Conservation (phyloP, 1,140 invertebrate genomes). For the Habropoda laboriosa region DNA sequence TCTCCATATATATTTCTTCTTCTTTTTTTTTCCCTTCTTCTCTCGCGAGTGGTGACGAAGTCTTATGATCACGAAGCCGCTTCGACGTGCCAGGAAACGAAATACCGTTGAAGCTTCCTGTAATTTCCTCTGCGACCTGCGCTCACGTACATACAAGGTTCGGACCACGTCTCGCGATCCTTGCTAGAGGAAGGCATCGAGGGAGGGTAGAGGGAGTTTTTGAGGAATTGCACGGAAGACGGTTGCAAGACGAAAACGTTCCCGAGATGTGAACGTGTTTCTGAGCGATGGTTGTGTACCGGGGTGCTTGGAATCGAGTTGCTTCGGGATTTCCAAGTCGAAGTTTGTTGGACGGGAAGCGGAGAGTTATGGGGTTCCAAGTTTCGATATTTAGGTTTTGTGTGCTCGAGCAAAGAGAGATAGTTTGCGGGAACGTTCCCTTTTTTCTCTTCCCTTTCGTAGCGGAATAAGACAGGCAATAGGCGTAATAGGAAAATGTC, state of each 20-base stretch:
- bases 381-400: background rate
- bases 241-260: background rate
- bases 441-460: background rate
- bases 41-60: background rate
- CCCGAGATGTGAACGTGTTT: background rate
- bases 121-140: constrained; percentile 39
- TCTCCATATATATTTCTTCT: background rate
- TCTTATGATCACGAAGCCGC: constrained; percentile 41
- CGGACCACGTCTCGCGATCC: background rate
- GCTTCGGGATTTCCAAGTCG: background rate
- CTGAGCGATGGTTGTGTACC: no score
- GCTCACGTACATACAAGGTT: background rate
- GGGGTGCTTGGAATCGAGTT: background rate
- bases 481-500: no score
- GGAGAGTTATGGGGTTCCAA: background rate
- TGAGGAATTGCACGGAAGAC: background rate
- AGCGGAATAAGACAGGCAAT: no score
- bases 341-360: no score
- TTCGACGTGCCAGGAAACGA: constrained; percentile 26
- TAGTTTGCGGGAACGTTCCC: no score
- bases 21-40: background rate
- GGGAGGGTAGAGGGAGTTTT: background rate
- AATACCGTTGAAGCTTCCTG: constrained; percentile 53
- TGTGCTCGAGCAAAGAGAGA: no score
- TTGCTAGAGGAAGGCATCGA: background rate